Evolutionary conservation across 2,888 invertebrate genomes (phyloP).

Genomic region (Andricus curvator): DNA sequence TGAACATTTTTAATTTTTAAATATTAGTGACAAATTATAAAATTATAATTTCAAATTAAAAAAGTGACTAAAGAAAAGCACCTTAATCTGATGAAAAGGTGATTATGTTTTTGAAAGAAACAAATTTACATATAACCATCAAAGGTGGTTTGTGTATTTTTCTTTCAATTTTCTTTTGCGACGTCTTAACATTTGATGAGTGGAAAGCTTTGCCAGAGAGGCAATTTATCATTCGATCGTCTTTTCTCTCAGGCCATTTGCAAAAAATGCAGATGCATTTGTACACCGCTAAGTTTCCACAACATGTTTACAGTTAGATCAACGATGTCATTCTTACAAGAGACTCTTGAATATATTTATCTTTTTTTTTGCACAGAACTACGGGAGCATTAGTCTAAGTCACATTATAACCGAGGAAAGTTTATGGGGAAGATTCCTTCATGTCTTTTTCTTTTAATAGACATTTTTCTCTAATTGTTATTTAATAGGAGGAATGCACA

Average conservation of each 20-base stretch:
- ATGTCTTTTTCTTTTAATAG: background rate
- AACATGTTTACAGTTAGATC: conserved; percentile 21
- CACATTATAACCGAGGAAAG: background rate
- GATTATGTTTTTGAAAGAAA: background rate
- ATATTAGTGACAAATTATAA: background rate
- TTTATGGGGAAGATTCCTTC: background rate
- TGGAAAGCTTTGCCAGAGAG: conserved; percentile 15
- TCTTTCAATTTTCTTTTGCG: too few species aligned
- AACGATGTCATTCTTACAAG: conserved; percentile 21
- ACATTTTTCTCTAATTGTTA: too few species aligned
- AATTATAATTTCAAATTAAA: background rate
- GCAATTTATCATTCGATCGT: conserved; percentile 28
- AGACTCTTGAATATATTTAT: conserved; percentile 31
- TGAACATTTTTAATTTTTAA: too few species aligned
- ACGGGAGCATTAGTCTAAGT: background rate
- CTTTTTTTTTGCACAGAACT: background rate
- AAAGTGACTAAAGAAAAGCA: too few species aligned
- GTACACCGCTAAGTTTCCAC: conserved; percentile 25
- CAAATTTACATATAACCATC: conserved; percentile 19
- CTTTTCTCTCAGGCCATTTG: conserved; percentile 5
- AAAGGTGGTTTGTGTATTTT: conserved; percentile 5
- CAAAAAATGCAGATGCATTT: conserved; percentile 33
- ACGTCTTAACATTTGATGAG: too few species aligned
- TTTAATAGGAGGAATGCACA: too few species aligned
- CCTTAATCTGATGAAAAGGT: too few species aligned